phyloP scores from a whole-genome alignment of 2,888 invertebrate species.

The Trissoscelio sp. region DNA sequence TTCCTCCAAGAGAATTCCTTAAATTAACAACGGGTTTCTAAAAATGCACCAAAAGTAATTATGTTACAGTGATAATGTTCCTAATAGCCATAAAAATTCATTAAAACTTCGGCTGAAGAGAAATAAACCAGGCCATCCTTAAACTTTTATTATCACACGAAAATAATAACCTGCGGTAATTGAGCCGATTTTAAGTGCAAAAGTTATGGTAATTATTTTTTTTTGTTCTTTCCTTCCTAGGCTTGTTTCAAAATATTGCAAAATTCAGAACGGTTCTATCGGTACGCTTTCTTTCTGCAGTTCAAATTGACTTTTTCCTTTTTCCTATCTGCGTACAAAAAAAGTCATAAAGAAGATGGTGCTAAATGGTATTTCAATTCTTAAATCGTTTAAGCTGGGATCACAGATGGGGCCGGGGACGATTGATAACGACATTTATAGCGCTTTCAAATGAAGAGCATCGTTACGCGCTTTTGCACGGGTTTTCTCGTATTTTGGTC shows the following conservation, averaged over 20 bases:
- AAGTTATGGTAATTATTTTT: background rate
- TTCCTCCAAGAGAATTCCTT: slow-evolving; percentile 52
- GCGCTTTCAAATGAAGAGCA: slow-evolving; percentile 63
- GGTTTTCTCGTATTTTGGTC: slow-evolving; percentile 45
- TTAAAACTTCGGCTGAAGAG: slow-evolving; percentile 26
- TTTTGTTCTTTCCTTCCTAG: no score
- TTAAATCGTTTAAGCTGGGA: slow-evolving; percentile 66
- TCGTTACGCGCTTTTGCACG: slow-evolving; percentile 54
- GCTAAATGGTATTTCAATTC: slow-evolving; percentile 65
- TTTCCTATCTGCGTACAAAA: slow-evolving; percentile 42
- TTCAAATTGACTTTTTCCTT: slow-evolving; percentile 44
- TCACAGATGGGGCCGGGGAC: slow-evolving; percentile 54
- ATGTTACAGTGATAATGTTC: slow-evolving; percentile 44
- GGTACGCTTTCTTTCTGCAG: slow-evolving; percentile 23
- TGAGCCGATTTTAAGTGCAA: background rate
- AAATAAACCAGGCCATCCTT: background rate
- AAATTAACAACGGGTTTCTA: slow-evolving; percentile 37
- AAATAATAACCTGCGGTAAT: slow-evolving; percentile 8
- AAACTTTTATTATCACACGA: slow-evolving; percentile 1
- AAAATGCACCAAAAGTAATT: slow-evolving; percentile 63
- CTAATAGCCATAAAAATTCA: slow-evolving; percentile 34
- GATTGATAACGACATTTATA: slow-evolving; percentile 66
- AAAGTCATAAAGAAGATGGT: slow-evolving; percentile 61
- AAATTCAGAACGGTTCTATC: background rate
- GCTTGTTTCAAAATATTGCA: background rate